These are phyloP conservation scores for Lates japonicus DNA, from an alignment of 2,797 vertebrate genomes.

Conservation along the genomic window DNA sequence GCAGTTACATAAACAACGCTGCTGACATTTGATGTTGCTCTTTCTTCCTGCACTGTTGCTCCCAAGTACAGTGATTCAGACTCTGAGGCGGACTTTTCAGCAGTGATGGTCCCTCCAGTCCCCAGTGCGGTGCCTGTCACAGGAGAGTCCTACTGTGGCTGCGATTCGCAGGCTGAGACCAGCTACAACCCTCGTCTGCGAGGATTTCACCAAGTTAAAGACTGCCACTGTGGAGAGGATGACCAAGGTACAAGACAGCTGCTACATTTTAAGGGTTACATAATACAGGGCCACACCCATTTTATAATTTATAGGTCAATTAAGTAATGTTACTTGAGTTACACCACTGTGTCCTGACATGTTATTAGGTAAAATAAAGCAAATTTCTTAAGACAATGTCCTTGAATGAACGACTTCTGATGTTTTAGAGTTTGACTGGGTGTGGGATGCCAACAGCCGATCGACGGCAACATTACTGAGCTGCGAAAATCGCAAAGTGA, in stretches of 20 bases:
- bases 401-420: neutral
- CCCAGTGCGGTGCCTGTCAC: slow-evolving; percentile 96
- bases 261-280: neutral
- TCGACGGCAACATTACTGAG: slow-evolving; percentile 91
- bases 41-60: slow-evolving; percentile 31
- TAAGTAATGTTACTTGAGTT: neutral
- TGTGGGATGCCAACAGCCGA: slow-evolving; percentile 93
- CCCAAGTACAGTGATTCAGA: slow-evolving; percentile 95
- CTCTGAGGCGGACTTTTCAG: slow-evolving; percentile 91
- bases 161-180: slow-evolving; percentile 91
- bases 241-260: slow-evolving; percentile 88
- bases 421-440: slow-evolving; percentile 95
- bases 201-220: slow-evolving; percentile 89
- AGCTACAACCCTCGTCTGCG: slow-evolving; percentile 89
- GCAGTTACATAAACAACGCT: slow-evolving; percentile 10
- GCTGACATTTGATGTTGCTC: slow-evolving; percentile 11
- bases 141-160: slow-evolving; percentile 96
- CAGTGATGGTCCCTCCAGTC: slow-evolving; percentile 89
- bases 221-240: slow-evolving; percentile 98
- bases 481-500: slow-evolving; percentile 96
- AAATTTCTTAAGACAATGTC: neutral
- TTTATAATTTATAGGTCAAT: neutral
- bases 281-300: neutral
- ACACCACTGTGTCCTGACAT: neutral
- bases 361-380: neutral